Evolutionary conservation across 2,113 vertebrate species (phyloP).

Genomic region (Geococcyx californianus): DNA sequence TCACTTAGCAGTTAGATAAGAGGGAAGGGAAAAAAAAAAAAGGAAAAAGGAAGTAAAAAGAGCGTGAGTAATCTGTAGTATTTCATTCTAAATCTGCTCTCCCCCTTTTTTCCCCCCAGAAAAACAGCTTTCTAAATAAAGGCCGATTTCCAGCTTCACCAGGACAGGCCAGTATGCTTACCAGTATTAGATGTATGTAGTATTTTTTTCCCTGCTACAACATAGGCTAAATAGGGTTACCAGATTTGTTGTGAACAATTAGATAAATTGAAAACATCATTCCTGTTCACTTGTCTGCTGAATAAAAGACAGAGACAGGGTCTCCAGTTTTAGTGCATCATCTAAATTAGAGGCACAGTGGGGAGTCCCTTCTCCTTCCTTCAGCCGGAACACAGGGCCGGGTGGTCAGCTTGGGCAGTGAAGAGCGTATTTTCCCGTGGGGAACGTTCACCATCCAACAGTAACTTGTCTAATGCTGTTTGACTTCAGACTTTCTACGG

Average conservation of each 20-base stretch:
- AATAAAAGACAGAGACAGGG: neutral
- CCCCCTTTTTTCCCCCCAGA: rapidly evolving
- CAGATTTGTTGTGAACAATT: neutral
- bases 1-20: neutral
- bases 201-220: neutral
- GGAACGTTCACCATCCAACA: neutral
- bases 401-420: neutral
- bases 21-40: too few species aligned
- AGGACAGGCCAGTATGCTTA: neutral
- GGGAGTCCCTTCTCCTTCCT: neutral
- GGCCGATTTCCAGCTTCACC: neutral
- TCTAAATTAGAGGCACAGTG: neutral
- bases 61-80: neutral
- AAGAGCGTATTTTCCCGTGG: rapidly evolving
- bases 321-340: neutral
- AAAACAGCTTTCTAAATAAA: neutral
- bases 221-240: neutral
- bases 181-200: neutral
- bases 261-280: neutral
- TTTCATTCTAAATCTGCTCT: neutral
- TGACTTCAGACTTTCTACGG: constrained; percentile 44
- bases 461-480: neutral
- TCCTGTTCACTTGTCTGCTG: neutral
- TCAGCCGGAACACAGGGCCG: neutral
- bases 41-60: too few species aligned